A percentile compares a stretch with the other conserved stretches of the same genome.
Evolutionary conservation across 53 echinoderm and acorn worm species (phyloP).

Genomic region (Holothuria scabra): DNA sequence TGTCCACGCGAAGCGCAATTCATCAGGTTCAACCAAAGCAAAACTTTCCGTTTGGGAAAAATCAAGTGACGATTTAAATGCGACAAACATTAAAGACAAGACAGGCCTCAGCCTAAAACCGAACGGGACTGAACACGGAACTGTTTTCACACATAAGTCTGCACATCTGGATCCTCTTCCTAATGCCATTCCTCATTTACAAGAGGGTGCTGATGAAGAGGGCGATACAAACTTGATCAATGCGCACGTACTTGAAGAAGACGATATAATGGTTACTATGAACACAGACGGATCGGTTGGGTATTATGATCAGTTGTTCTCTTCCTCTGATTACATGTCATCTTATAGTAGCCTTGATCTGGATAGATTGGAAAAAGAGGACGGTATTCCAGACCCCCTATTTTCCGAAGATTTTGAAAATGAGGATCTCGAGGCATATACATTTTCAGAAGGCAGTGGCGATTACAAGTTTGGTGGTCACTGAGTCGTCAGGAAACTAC

Average conservation of each 20-base stretch:
- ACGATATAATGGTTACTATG: background rate
- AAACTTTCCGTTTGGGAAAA: background rate
- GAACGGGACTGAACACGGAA: conserved; percentile 9
- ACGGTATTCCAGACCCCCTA: too few relatives aligned
- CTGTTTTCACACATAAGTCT: background rate
- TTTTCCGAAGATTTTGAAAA: too few relatives aligned
- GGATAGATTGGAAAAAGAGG: too few relatives aligned
- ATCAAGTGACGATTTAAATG: conserved; percentile 21
- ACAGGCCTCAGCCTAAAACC: background rate
- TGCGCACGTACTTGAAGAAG: background rate
- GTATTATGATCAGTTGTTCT: too few relatives aligned
- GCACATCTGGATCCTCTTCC: background rate
- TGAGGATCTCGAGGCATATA: too few relatives aligned
- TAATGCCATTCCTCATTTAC: background rate
- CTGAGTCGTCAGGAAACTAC: too few relatives aligned
- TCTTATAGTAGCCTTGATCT: too few relatives aligned
- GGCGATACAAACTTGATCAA: too few relatives aligned
- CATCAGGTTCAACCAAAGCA: conserved; percentile 22
- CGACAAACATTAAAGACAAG: conserved; percentile 18
- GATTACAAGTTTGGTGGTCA: too few relatives aligned
- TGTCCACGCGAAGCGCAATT: background rate
- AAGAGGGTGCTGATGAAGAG: background rate
- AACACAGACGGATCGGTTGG: background rate
- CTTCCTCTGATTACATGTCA: too few relatives aligned
- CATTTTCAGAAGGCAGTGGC: too few relatives aligned